These are phyloP conservation scores for Hydropsyche tenuis DNA, from an alignment of 1,140 invertebrate species.

Conservation along the genomic window DNA sequence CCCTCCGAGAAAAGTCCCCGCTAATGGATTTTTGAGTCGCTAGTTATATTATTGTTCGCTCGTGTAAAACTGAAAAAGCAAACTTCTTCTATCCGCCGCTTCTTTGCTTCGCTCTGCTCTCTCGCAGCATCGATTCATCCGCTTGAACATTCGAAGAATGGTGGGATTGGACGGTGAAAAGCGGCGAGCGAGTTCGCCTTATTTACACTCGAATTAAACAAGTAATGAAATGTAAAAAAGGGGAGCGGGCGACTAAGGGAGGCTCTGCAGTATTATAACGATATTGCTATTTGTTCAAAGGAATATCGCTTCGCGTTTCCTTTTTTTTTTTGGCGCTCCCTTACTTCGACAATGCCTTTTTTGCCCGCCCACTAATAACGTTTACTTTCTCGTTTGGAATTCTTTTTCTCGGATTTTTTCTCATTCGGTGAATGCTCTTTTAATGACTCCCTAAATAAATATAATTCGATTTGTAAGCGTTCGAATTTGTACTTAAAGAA, in stretches of 20 bases:
- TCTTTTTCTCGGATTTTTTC: not conserved
- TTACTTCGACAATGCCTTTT: not conserved
- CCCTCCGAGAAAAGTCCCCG: constrained; percentile 9
- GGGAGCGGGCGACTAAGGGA: not conserved
- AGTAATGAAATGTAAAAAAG: constrained; percentile 31
- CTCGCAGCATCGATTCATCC: not conserved
- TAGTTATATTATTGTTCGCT: constrained; percentile 36
- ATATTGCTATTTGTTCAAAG: constrained; percentile 25
- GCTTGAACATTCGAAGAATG: not conserved
- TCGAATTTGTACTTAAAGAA: too few species aligned
- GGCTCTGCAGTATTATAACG: not conserved
- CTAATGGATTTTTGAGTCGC: constrained; percentile 49
- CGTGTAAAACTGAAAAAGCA: constrained; percentile 39
- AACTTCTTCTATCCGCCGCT: constrained; percentile 38
- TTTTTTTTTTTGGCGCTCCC: not conserved
- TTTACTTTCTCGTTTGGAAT: constrained; percentile 19
- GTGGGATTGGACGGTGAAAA: too few species aligned
- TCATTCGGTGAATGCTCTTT: not conserved
- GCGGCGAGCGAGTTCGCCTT: not conserved
- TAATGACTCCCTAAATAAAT: constrained; percentile 16
- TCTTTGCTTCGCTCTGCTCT: not conserved
- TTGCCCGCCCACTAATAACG: constrained; percentile 20
- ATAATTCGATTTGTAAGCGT: not conserved
- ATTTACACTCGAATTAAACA: constrained; percentile 37
- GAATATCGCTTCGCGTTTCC: constrained; percentile 12